Evolutionary conservation across 2,888 invertebrate genomes (phyloP).

Genomic region (Myopa tessellatipennis): DNA sequence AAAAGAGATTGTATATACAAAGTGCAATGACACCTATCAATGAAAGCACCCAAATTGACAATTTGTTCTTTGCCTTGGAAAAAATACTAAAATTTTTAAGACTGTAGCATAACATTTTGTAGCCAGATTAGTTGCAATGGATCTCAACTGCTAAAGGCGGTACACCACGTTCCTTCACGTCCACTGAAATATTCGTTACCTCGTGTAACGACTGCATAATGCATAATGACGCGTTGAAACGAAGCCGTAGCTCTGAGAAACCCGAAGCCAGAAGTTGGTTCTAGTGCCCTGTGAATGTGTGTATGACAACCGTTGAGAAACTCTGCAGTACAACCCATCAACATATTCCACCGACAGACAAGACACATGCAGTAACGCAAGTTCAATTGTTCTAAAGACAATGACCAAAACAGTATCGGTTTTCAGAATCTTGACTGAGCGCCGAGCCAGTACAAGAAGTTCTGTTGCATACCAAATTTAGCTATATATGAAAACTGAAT

Average conservation of each 20-base stretch:
- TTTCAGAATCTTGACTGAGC: constrained; percentile 36
- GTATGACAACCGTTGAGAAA: constrained; percentile 31
- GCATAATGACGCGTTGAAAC: constrained; percentile 28
- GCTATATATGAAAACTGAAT: constrained; percentile 19
- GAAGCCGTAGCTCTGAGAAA: constrained; percentile 29
- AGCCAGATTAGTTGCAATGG: constrained; percentile 34
- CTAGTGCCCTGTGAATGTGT: constrained; percentile 6
- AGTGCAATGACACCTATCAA: constrained; percentile 33
- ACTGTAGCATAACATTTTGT: constrained; percentile 20
- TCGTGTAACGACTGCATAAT: constrained; percentile 33
- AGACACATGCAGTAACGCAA: constrained; percentile 17
- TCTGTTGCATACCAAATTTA: constrained; percentile 39
- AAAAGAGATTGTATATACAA: constrained; percentile 18
- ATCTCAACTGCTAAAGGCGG: constrained; percentile 14
- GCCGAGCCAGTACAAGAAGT: constrained; percentile 37
- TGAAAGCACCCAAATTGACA: constrained; percentile 3
- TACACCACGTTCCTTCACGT: constrained; percentile 31
- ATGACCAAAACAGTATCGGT: constrained; percentile 40
- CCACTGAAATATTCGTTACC: constrained; percentile 10
- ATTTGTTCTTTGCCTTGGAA: not conserved
- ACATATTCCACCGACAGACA: constrained; percentile 4
- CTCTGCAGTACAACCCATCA: constrained; percentile 22
- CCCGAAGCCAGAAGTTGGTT: constrained; percentile 10
- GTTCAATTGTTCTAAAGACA: constrained; percentile 32
- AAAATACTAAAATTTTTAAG: constrained; percentile 23